Percentiles rank a stretch among this genome's conserved stretches.
Evolutionary conservation across 2,113 vertebrate genomes (phyloP).

Genomic region (Ophthalmolycus amberensis): DNA sequence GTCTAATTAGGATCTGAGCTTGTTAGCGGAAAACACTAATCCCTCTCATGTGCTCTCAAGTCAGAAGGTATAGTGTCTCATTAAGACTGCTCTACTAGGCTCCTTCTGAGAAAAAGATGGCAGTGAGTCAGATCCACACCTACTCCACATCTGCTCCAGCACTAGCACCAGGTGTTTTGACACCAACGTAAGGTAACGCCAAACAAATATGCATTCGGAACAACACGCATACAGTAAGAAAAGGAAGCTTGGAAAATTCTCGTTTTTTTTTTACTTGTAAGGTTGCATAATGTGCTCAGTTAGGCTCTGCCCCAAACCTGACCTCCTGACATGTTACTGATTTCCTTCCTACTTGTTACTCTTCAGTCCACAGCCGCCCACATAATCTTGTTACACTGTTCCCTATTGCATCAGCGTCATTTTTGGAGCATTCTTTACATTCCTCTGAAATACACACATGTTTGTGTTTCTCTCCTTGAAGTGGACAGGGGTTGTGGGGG

Average conservation of each 20-base stretch:
- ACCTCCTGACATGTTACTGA: constrained; percentile 16
- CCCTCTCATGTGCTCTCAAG: constrained; percentile 83
- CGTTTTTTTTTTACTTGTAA: constrained; percentile 20
- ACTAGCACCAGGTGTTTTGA: constrained; percentile 58
- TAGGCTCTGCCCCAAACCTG: constrained; percentile 8
- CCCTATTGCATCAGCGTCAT: constrained; percentile 38
- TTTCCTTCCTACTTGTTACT: constrained; percentile 26
- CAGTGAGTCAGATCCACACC: constrained; percentile 59
- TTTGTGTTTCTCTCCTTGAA: constrained; percentile 43
- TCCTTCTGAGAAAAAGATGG: constrained; percentile 71
- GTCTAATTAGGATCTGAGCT: constrained; percentile 84
- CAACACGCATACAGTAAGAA: background rate
- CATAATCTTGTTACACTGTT: constrained; percentile 26
- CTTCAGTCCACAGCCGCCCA: background rate
- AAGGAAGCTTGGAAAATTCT: background rate
- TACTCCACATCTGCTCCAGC: constrained; percentile 60
- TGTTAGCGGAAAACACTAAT: constrained; percentile 83
- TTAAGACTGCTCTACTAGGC: constrained; percentile 75
- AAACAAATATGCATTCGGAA: constrained; percentile 30
- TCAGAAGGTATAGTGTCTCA: constrained; percentile 82
- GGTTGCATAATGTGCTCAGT: background rate
- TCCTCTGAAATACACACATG: constrained; percentile 43
- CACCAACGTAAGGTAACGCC: constrained; percentile 37
- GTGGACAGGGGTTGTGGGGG: background rate
- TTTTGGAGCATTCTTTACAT: constrained; percentile 48